Evolutionary conservation across 2,888 invertebrate species (phyloP).

Genomic region (Azorinus chamasolen): DNA sequence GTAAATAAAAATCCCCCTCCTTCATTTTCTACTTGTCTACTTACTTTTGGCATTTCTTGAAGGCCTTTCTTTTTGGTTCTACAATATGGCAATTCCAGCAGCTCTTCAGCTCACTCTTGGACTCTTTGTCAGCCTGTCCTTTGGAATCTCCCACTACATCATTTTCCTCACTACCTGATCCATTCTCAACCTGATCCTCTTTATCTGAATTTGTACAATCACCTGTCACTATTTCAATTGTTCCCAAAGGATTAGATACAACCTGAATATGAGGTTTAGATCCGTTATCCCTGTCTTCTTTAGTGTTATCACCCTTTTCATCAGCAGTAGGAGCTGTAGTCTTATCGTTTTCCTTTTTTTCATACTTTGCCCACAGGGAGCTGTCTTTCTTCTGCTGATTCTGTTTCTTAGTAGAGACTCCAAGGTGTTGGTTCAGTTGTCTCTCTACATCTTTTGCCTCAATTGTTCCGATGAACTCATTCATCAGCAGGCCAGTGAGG

Average conservation of each 20-base stretch:
- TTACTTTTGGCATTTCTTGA: slow-evolving; percentile 75
- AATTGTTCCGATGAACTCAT: slow-evolving; percentile 2
- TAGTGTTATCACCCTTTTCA: neutral
- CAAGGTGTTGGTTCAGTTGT: slow-evolving; percentile 13
- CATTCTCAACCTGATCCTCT: neutral
- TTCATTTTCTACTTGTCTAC: slow-evolving; percentile 10
- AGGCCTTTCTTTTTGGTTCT: slow-evolving; percentile 65
- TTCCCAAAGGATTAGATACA: neutral
- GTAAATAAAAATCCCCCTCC: too few relatives aligned
- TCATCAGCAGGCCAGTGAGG: slow-evolving; percentile 18
- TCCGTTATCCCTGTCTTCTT: neutral
- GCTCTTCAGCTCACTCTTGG: slow-evolving; percentile 27
- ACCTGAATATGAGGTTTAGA: neutral
- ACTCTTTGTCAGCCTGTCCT: too few relatives aligned
- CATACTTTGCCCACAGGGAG: neutral
- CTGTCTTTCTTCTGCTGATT: neutral
- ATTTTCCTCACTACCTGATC: slow-evolving; percentile 3
- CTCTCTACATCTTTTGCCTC: slow-evolving; percentile 8
- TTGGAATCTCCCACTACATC: slow-evolving; percentile 6
- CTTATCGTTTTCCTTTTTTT: slow-evolving; percentile 2
- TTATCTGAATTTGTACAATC: neutral
- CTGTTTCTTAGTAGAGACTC: slow-evolving; percentile 5
- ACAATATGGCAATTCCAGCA: slow-evolving; percentile 61
- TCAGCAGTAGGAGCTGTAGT: neutral
- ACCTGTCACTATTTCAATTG: neutral